phyloP scores from a whole-genome alignment of 2,888 invertebrate species.

The Lutraria lutraria region DNA sequence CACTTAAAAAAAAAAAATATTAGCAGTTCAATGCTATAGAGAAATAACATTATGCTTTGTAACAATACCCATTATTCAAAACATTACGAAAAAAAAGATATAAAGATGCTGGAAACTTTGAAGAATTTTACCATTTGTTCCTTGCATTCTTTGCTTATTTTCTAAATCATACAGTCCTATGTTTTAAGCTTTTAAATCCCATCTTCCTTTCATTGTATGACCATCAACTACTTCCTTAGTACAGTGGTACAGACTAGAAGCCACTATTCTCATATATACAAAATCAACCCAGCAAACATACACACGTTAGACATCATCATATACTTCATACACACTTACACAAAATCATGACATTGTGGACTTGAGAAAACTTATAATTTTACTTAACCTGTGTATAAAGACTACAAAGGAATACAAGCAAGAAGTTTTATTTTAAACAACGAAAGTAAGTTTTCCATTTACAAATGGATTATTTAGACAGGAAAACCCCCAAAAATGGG shows the following conservation, averaged over 20 bases:
- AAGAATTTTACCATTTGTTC: background rate
- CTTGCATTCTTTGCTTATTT: background rate
- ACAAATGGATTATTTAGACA: too few relatives aligned
- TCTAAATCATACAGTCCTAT: background rate
- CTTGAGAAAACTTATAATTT: background rate
- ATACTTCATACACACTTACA: background rate
- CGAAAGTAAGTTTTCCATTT: background rate
- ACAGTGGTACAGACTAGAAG: background rate
- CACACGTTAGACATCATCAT: background rate
- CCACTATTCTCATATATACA: background rate
- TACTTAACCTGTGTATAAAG: background rate
- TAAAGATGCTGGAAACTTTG: too few relatives aligned
- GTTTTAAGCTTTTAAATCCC: background rate
- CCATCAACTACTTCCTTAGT: background rate
- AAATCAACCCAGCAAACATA: background rate
- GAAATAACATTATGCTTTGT: too few relatives aligned
- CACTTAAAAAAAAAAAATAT: background rate
- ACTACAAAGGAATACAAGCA: background rate
- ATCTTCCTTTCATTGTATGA: background rate
- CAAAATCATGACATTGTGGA: background rate
- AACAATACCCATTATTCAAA: too few relatives aligned
- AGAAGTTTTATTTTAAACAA: background rate
- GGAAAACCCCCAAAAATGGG: too few relatives aligned
- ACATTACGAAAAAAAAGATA: too few relatives aligned
- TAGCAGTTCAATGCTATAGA: too few relatives aligned